Base-by-base conservation (phyloP, 2,797 vertebrate species). In the Sebastes umbrosus region DNA sequence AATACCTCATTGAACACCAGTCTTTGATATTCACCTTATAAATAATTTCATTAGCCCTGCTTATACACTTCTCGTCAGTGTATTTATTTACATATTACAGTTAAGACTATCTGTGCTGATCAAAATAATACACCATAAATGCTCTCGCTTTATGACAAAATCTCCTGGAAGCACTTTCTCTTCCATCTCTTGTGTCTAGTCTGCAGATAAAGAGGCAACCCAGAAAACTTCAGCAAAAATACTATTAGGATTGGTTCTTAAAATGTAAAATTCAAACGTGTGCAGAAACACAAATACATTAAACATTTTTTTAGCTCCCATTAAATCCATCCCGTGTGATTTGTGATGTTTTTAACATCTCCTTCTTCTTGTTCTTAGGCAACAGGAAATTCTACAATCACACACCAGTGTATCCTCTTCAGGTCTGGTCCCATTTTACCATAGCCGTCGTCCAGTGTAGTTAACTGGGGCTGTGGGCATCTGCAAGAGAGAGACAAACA, bases 401-500 rank as follows among this genome's bases (percentile, higher is more conserved):
- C 59, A 76, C 43, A 24, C 54, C 50, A 46, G 43, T 46, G 43
- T 62, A 16, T 85, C 77, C 29, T 73, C 64, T 32, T 75, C 27
- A 36, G 14, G 32, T 46, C 57, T 67, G 16, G 29, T 32, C 59
- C 22, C 43, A 11, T 7, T 8, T 87, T 80, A 99, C 98, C 98
- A 99, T 84, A 99, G 95, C 88, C 98, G 97, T 92, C 98, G 95
- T 94, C 98, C 98, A 50, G 97, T 97, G 95, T 98, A 99, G 96
- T 97, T 98, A 86, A 99, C 96, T 24, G 98, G 98, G 85, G 97
- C 98, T 0, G 97, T 97, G 90, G 98, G 98, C 94, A 99, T 98
- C 98, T 99, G 92, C 89, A 60, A 85, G 60, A 77, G 25, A 55
- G 34, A 83, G 36, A 73, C 4, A 79, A 29, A 72, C 4, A 67